A percentile compares a stretch with the other conserved stretches of the same genome.
Conservation (phyloP, 2,888 invertebrate species). For the Pristionchus exspectatus region DNA sequence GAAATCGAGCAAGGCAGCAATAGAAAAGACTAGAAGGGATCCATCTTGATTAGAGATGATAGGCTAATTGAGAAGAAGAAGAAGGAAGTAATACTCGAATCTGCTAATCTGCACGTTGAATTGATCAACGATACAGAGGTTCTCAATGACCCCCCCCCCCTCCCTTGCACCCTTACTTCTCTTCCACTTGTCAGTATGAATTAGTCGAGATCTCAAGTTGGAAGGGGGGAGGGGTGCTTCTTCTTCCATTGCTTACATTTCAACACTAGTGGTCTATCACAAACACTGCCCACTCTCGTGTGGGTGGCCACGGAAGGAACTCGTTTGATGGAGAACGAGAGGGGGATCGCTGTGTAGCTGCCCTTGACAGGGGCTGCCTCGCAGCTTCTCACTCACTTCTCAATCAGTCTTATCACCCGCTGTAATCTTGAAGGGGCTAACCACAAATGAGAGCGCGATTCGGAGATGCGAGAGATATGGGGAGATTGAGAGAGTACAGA, state of each 20-base stretch:
- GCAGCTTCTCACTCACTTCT: conserved; percentile 37
- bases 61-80: conserved; percentile 15
- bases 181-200: conserved; percentile 44
- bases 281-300: conserved; percentile 28
- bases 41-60: conserved; percentile 35
- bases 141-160: not conserved
- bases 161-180: not conserved
- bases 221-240: not conserved
- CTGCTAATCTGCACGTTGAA: not conserved
- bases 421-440: conserved; percentile 40
- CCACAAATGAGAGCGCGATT: conserved; percentile 36
- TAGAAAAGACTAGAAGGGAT: not conserved
- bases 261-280: not conserved
- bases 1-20: not conserved
- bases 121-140: conserved; percentile 18
- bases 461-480: not conserved
- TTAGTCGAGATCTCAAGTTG: conserved; percentile 37
- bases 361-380: conserved; percentile 25
- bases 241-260: not conserved
- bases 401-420: conserved; percentile 35
- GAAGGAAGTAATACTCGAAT: conserved; percentile 14
- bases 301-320: not conserved
- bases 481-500: conserved; percentile 6
- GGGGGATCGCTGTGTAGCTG: conserved; percentile 21
- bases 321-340: not conserved